Percentiles rank a stretch among this genome's conserved stretches.
Conservation (phyloP, 2,113 vertebrate species). For the Mola mola region DNA sequence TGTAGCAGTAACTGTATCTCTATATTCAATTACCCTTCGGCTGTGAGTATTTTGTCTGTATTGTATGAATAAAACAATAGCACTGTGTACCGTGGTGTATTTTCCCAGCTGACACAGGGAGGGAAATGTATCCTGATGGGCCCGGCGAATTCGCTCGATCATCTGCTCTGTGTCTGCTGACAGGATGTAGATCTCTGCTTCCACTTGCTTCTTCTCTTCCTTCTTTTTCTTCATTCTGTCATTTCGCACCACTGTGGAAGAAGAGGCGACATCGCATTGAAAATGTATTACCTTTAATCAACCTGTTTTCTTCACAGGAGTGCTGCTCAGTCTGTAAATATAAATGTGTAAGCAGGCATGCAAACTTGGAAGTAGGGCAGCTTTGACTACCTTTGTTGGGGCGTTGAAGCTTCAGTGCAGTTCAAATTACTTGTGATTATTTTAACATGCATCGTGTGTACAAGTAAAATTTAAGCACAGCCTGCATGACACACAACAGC, state of each 20-base stretch:
- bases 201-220: constrained; percentile 72
- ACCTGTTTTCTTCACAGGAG: no score
- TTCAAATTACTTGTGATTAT: no score
- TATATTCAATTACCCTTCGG: not conserved
- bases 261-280: not conserved
- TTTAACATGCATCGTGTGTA: no score
- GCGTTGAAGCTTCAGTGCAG: no score
- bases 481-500: no score
- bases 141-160: constrained; percentile 91
- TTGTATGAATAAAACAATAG: not conserved
- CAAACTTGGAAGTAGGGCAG: no score
- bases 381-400: no score
- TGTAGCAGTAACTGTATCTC: not conserved
- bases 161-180: constrained; percentile 92
- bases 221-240: constrained; percentile 82
- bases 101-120: constrained; percentile 83
- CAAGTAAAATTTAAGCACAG: no score
- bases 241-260: constrained; percentile 74
- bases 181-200: constrained; percentile 86
- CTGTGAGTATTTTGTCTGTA: not conserved
- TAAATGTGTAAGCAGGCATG: no score
- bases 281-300: no score
- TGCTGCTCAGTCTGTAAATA: no score
- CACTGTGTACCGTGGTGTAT: constrained; percentile 83
- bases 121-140: constrained; percentile 94